Percentiles rank a stretch among this genome's conserved stretches.
These are phyloP conservation scores for Rhingia rostrata DNA, from an alignment of 2,888 invertebrate species.

Conservation along the genomic window DNA sequence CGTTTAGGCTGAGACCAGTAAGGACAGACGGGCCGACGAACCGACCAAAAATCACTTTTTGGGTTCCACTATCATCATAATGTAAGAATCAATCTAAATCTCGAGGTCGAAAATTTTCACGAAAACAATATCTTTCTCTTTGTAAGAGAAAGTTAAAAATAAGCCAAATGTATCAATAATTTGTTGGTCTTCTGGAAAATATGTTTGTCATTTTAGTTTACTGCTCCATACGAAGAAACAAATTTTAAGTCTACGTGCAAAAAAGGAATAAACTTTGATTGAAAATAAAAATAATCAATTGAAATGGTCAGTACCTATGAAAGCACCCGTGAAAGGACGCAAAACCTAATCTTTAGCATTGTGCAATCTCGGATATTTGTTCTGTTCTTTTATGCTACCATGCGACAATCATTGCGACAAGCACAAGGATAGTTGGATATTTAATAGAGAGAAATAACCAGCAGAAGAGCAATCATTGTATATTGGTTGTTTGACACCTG, in stretches of 20 bases:
- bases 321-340: constrained; percentile 1
- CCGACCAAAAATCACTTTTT: no score
- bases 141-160: no score
- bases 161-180: no score
- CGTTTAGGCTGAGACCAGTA: no score
- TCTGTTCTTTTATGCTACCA: constrained; percentile 14
- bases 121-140: no score
- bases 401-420: constrained; percentile 40
- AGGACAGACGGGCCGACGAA: no score
- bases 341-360: constrained; percentile 18
- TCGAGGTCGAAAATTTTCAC: no score
- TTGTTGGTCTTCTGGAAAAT: no score
- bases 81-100: no score
- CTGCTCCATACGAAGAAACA: no score
- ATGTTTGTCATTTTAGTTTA: no score
- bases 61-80: no score
- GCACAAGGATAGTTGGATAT: constrained; percentile 28
- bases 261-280: not conserved
- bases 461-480: constrained; percentile 38
- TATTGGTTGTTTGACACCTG: constrained; percentile 49
- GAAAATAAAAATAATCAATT: constrained; percentile 28
- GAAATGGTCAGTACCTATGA: not conserved
- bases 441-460: constrained; percentile 41
- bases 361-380: constrained; percentile 31
- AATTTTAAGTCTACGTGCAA: not conserved